Conservation (phyloP, 2,888 invertebrate species). For the Pelosia muscerda region DNA sequence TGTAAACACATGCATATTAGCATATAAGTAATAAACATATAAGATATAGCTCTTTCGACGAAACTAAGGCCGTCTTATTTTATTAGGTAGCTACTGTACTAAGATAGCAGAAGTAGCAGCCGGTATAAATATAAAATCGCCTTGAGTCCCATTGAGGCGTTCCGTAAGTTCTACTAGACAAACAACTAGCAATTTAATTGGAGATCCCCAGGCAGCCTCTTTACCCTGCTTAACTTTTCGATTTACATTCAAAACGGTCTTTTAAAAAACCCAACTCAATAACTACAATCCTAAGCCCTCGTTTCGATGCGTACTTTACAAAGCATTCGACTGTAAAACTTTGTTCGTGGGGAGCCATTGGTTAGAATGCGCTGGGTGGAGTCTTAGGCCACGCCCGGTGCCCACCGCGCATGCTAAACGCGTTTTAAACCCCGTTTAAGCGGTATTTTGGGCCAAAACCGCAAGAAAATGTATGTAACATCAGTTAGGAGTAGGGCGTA, state of each 20-base stretch:
- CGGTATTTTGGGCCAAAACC: slow-evolving; percentile 86
- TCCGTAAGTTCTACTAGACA: slow-evolving; percentile 51
- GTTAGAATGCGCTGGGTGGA: slow-evolving; percentile 62
- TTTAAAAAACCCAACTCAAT: slow-evolving; percentile 84
- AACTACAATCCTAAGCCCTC: slow-evolving; percentile 77
- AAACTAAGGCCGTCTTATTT: no score
- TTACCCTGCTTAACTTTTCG: slow-evolving; percentile 85
- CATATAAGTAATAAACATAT: no score
- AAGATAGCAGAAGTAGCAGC: no score
- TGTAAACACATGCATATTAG: no score
- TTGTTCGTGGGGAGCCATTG: slow-evolving; percentile 64
- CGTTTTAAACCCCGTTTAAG: slow-evolving; percentile 84
- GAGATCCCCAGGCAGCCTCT: slow-evolving; percentile 79
- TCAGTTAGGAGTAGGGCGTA: slow-evolving; percentile 83
- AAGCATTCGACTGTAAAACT: slow-evolving; percentile 76
- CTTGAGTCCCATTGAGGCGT: slow-evolving; percentile 23
- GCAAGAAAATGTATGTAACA: slow-evolving; percentile 84
- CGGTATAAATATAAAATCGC: neutral
- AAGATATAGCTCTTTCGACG: no score
- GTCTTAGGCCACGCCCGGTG: slow-evolving; percentile 66
- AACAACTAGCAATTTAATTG: slow-evolving; percentile 84
- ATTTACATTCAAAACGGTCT: slow-evolving; percentile 86
- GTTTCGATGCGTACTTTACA: slow-evolving; percentile 78
- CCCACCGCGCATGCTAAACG: slow-evolving; percentile 83
- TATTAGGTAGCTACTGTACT: no score